phyloP scores from a whole-genome alignment of 2,797 vertebrate species.

The Melanotaenia maccullochi region DNA sequence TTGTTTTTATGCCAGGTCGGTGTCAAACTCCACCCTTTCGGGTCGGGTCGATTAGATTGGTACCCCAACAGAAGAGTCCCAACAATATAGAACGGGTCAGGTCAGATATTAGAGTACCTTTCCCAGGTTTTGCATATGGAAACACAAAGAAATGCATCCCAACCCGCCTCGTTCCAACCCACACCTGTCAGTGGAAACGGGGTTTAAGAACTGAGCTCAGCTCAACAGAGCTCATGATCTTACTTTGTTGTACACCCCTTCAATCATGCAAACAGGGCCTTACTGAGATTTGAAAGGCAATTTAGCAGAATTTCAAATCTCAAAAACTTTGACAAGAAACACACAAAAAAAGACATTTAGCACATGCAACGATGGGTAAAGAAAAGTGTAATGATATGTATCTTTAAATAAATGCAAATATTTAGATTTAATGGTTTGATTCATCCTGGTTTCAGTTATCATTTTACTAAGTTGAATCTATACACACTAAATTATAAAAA shows the following conservation, averaged over 20 bases:
- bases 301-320: background rate
- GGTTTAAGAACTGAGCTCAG: background rate
- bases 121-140: too few relatives aligned
- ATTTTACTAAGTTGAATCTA: slow-evolving; percentile 6
- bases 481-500: slow-evolving; percentile 5
- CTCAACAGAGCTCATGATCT: background rate
- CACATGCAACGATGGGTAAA: background rate
- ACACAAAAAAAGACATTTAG: background rate
- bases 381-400: background rate
- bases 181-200: too few relatives aligned
- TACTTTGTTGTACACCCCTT: background rate
- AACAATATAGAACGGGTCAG: too few relatives aligned
- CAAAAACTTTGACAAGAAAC: background rate
- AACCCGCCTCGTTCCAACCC: too few relatives aligned
- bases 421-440: background rate
- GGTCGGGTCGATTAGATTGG: too few relatives aligned
- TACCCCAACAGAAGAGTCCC: too few relatives aligned
- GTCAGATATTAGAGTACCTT: too few relatives aligned
- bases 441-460: slow-evolving; percentile 1
- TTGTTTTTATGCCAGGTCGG: too few relatives aligned
- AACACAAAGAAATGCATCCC: too few relatives aligned
- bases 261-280: slow-evolving; percentile 2
- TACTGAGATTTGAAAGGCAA: background rate
- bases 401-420: slow-evolving; percentile 1
- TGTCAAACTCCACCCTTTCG: too few relatives aligned